phyloP scores from a whole-genome alignment of 2,113 vertebrate species.

The Protobothrops mucrosquamatus region DNA sequence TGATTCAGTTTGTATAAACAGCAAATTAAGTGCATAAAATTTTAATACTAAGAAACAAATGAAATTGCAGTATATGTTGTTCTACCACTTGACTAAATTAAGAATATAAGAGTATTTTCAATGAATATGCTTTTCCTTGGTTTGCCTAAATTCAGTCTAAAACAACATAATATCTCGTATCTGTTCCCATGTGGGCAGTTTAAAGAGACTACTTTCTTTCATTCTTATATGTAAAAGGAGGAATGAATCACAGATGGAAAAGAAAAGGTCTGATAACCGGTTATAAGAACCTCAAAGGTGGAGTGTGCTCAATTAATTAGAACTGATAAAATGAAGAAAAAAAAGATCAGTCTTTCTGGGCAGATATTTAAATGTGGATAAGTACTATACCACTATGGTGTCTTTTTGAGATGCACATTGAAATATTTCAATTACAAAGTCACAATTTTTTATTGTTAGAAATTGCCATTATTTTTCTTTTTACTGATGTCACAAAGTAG shows the following conservation, averaged over 20 bases:
- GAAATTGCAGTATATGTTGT: not conserved
- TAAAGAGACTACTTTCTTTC: slow-evolving; percentile 48
- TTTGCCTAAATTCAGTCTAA: not conserved
- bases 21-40: not conserved
- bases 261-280: slow-evolving; percentile 45
- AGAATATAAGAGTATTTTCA: not conserved
- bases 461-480: slow-evolving; percentile 64
- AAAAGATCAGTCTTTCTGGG: slow-evolving; percentile 47
- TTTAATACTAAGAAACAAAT: not conserved
- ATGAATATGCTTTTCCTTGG: slow-evolving; percentile 27
- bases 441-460: slow-evolving; percentile 62
- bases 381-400: slow-evolving; percentile 47
- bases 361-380: slow-evolving; percentile 51
- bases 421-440: slow-evolving; percentile 64
- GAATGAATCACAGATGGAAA: slow-evolving; percentile 51
- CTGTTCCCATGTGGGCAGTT: slow-evolving; percentile 37
- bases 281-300: slow-evolving; percentile 46
- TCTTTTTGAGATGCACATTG: slow-evolving; percentile 46
- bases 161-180: not conserved
- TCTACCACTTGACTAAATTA: not conserved
- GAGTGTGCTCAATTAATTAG: slow-evolving; percentile 65
- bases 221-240: slow-evolving; percentile 39
- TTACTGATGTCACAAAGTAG: slow-evolving; percentile 70
- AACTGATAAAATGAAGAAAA: slow-evolving; percentile 58
- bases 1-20: not conserved